Evolutionary conservation across 2,113 vertebrate genomes (phyloP).

Genomic region (Taxidea taxus): DNA sequence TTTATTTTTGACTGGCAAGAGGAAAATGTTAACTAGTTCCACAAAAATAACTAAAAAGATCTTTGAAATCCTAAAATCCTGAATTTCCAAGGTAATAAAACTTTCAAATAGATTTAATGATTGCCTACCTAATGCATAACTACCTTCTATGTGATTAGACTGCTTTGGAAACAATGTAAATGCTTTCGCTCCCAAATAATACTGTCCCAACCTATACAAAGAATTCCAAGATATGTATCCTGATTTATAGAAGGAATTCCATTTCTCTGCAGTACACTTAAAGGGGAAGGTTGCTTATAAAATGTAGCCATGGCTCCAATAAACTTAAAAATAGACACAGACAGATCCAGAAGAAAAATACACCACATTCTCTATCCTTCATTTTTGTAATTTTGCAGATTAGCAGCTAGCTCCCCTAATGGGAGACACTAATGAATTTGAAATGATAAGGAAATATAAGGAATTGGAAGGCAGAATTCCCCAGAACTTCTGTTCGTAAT

Average conservation of each 20-base stretch:
- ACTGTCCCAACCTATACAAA: not conserved
- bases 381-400: constrained; percentile 8
- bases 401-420: constrained; percentile 57
- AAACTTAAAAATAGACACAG: constrained; percentile 8
- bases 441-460: constrained; percentile 76
- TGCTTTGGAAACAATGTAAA: not conserved
- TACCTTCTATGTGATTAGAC: not conserved
- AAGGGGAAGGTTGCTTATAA: not conserved
- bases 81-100: constrained; percentile 35
- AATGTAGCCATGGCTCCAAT: not conserved
- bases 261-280: not conserved
- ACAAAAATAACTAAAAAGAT: constrained; percentile 62
- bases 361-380: not conserved
- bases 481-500: constrained; percentile 93
- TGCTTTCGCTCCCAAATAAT: not conserved
- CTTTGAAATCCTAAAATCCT: not conserved
- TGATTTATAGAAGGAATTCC: not conserved
- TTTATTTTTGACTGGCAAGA: constrained; percentile 47
- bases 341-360: constrained; percentile 3
- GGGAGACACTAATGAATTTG: constrained; percentile 78
- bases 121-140: not conserved
- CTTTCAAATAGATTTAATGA: not conserved
- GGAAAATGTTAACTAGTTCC: not conserved
- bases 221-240: constrained; percentile 30
- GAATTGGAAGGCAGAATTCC: constrained; percentile 70